Evolutionary conservation across 2,113 vertebrate genomes (phyloP).

Genomic region (Leucopsar rothschildi): DNA sequence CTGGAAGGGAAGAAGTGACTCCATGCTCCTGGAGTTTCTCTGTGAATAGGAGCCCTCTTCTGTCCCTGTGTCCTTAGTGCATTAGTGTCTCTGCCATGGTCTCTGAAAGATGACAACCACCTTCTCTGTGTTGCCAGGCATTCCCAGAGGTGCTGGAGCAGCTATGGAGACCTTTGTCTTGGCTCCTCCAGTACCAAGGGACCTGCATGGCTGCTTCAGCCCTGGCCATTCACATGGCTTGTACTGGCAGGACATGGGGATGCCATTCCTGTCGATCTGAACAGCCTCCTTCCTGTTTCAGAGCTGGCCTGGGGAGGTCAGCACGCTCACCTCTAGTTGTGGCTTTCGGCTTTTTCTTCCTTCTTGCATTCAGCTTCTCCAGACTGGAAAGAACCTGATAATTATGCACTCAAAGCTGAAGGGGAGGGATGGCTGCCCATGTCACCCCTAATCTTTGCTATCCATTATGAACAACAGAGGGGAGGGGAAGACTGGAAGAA

Average conservation of each 20-base stretch:
- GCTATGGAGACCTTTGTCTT: neutral
- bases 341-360: neutral
- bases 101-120: neutral
- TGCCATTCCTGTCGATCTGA: neutral
- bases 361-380: neutral
- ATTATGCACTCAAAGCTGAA: neutral
- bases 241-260: neutral
- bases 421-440: neutral
- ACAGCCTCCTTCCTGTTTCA: rapidly evolving
- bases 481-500: neutral
- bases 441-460: neutral
- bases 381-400: neutral
- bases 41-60: neutral
- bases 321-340: rapidly evolving
- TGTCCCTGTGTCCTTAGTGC: rapidly evolving
- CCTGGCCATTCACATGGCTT: neutral
- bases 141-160: neutral
- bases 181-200: neutral
- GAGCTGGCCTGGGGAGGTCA: neutral
- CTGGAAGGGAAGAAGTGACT: neutral
- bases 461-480: neutral
- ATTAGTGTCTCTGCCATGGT: neutral
- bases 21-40: neutral
- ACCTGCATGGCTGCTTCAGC: neutral
- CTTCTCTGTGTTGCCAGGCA: neutral